Base-by-base conservation (phyloP, 2,888 invertebrate genomes). In the Drosophila acutilabella region DNA sequence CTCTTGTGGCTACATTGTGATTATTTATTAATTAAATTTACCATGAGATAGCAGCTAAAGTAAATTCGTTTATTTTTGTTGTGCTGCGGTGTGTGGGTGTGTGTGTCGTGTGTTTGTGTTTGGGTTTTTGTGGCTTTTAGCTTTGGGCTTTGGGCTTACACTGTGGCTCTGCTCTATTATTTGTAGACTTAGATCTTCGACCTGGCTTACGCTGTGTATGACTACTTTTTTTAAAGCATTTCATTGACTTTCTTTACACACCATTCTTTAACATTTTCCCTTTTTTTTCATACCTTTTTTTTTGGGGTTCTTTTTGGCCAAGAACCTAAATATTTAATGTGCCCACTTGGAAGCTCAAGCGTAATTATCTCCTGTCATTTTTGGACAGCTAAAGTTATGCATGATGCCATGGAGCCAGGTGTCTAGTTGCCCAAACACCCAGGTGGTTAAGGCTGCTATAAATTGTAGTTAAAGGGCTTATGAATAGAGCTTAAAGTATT, bases 11-110 rank as follows among this genome's bases (percentile, higher is more conserved):
- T 78, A 81, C 78, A 81, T 78, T 81, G 83, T 78, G 81, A 83
- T 90, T 87, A 90, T 90, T 90, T 90, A 89, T 89, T 89, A 88
- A 89, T 81, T 90, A 90, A 89, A 88, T 80, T 85, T 88, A 70
- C 74, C 68, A 81, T 89, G 74, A 71, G 77, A 79, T 66, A 71
- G 77, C 67, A 70, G 67, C 74, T 52, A 61, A 78, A 60, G 70
- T 47, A 76, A 64, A 64, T 71, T 64, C 48, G 51, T 57, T 65
- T 54, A 45, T 60, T 53, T 52, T 58, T 42, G 57, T 53, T 30
- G 30, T 36, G 36, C 13, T 36, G 13, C 36, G 4, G 50, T 70
- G 53, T 66, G 53, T 59, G 62, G 54, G 3, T 36, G 36, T 36
- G 23, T 7, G 10, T 36, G 10, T 36, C 1, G 13, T 11, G 36